Evolutionary conservation across 1,140 invertebrate genomes (phyloP).

Genomic region (Saxidomus purpurata): DNA sequence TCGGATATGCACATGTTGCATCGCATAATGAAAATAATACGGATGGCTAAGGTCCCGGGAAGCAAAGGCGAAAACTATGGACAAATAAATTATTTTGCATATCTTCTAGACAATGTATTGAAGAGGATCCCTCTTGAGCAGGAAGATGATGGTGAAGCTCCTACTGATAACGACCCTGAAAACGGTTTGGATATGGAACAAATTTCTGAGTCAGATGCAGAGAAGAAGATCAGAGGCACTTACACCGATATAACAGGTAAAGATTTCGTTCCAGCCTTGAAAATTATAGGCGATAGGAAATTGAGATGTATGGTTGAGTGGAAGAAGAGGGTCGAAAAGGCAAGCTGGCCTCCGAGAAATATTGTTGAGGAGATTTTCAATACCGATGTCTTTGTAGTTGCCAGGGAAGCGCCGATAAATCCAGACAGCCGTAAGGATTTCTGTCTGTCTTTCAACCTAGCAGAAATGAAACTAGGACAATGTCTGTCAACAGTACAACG

Average conservation of each 20-base stretch:
- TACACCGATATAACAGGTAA: conserved; percentile 23
- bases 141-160: neutral
- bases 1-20: conserved; percentile 7
- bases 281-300: conserved; percentile 21
- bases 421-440: conserved; percentile 19
- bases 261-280: conserved; percentile 47
- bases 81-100: conserved; percentile 26
- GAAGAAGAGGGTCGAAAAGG: conserved; percentile 25
- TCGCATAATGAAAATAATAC: conserved; percentile 1
- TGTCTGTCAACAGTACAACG: neutral
- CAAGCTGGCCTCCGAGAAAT: conserved; percentile 29
- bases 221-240: neutral
- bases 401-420: conserved; percentile 32
- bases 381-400: conserved; percentile 12
- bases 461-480: neutral
- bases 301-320: neutral
- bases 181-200: neutral
- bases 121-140: neutral
- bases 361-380: conserved; percentile 34
- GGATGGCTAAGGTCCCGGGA: neutral
- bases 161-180: neutral
- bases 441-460: conserved; percentile 34
- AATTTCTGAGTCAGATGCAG: neutral
- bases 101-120: neutral
- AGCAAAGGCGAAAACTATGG: conserved; percentile 25